These are phyloP conservation scores for Zaprionus africanus DNA, from an alignment of 1,140 invertebrate species.

Conservation along the genomic window DNA sequence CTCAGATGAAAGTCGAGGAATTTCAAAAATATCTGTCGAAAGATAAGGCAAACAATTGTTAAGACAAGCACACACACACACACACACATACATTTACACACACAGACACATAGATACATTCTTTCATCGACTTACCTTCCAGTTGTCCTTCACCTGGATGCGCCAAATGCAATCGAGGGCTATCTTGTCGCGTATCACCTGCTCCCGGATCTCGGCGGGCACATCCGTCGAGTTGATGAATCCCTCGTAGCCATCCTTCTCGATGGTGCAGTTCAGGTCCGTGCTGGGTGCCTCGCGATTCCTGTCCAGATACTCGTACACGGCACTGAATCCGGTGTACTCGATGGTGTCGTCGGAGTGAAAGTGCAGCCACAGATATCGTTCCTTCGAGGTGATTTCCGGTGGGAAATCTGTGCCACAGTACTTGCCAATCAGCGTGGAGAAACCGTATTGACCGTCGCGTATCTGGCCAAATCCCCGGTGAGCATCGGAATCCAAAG, in stretches of 20 bases:
- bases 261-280: constrained; percentile 81
- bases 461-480: constrained; percentile 84
- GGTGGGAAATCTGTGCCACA: constrained; percentile 92
- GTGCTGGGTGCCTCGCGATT: constrained; percentile 84
- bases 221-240: constrained; percentile 78
- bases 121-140: constrained; percentile 86
- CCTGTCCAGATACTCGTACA: constrained; percentile 88
- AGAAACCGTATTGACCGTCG: constrained; percentile 94
- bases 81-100: background rate
- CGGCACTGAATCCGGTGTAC: constrained; percentile 92
- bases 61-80: background rate
- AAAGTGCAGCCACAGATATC: constrained; percentile 93
- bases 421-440: constrained; percentile 88
- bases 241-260: constrained; percentile 72
- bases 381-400: constrained; percentile 90
- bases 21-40: constrained; percentile 89
- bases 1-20: constrained; percentile 89
- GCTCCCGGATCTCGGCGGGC: constrained; percentile 67
- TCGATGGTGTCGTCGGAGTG: constrained; percentile 93
- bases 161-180: constrained; percentile 93
- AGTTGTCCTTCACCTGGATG: constrained; percentile 88
- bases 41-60: constrained; percentile 2
- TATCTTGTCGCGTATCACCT: constrained; percentile 73
- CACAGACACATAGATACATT: background rate
- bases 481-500: background rate